Conservation (phyloP, 2,888 invertebrate species). For the Pseudanteris insignis region DNA sequence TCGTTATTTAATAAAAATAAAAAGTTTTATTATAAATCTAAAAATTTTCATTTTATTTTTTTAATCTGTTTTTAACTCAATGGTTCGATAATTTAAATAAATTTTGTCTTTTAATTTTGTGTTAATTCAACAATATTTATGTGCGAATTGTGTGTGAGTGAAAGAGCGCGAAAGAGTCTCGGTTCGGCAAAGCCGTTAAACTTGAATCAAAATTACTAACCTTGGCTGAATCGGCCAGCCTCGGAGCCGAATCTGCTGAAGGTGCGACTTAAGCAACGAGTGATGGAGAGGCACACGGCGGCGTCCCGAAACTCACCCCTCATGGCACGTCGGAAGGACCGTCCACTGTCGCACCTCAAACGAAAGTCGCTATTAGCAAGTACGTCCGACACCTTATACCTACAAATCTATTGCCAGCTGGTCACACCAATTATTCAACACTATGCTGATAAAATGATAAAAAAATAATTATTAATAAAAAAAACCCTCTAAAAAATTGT, state of each 20-base stretch:
- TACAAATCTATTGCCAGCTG: conserved; percentile 16
- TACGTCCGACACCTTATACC: conserved; percentile 55
- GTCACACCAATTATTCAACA: conserved; percentile 21
- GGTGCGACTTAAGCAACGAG: conserved; percentile 92
- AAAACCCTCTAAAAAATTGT: no score
- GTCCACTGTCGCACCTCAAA: conserved; percentile 77
- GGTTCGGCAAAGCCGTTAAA: conserved; percentile 34
- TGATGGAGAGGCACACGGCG: conserved; percentile 80
- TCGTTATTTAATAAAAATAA: no score
- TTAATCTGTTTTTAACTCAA: no score
- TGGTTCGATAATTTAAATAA: no score
- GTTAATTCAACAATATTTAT: no score
- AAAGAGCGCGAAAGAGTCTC: conserved; percentile 27
- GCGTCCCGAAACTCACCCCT: conserved; percentile 84
- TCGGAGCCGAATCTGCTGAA: conserved; percentile 97
- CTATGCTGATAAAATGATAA: no score
- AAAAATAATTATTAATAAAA: no score
- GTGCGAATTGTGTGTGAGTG: conserved; percentile 13
- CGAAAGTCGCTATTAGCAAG: conserved; percentile 76
- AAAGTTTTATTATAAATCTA: no score
- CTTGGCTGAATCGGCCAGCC: conserved; percentile 73
- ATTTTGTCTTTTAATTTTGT: no score
- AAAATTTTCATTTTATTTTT: no score
- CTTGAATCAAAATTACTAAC: conserved; percentile 62
- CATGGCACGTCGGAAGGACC: conserved; percentile 81